A percentile compares a stretch with the other conserved stretches of the same genome.
Conservation (phyloP, 1,140 invertebrate species). For the Halyomorpha halys region DNA sequence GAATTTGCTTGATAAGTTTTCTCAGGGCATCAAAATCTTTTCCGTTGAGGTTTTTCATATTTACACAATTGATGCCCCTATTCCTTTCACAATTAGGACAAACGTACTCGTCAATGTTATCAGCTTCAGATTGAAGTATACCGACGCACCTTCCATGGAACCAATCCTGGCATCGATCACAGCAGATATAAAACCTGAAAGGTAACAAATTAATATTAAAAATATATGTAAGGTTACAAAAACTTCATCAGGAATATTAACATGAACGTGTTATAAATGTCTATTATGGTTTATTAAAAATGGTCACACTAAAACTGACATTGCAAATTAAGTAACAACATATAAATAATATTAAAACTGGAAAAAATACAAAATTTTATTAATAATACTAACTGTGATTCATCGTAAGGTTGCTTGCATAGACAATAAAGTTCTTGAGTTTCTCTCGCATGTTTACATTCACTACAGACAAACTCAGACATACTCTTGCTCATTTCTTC, state of each 20-base stretch:
- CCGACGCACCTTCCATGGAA: constrained; percentile 97
- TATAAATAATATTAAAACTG: too few relatives aligned
- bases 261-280: too few relatives aligned
- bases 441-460: constrained; percentile 74
- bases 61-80: constrained; percentile 75
- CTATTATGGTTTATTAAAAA: too few relatives aligned
- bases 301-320: too few relatives aligned
- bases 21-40: constrained; percentile 76
- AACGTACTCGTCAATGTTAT: constrained; percentile 90
- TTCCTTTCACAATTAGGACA: constrained; percentile 91
- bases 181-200: constrained; percentile 89
- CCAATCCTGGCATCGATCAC: constrained; percentile 97
- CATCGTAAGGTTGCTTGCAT: constrained; percentile 92
- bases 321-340: background rate
- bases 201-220: background rate
- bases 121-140: constrained; percentile 85
- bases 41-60: constrained; percentile 71
- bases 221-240: too few relatives aligned
- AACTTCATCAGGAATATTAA: background rate
- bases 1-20: constrained; percentile 80
- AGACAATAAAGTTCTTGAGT: constrained; percentile 91
- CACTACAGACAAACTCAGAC: constrained; percentile 79
- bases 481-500: constrained; percentile 85
- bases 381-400: constrained; percentile 70
- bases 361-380: background rate